Conservation (phyloP, 1,140 invertebrate species). For the Drosophila nikananu region DNA sequence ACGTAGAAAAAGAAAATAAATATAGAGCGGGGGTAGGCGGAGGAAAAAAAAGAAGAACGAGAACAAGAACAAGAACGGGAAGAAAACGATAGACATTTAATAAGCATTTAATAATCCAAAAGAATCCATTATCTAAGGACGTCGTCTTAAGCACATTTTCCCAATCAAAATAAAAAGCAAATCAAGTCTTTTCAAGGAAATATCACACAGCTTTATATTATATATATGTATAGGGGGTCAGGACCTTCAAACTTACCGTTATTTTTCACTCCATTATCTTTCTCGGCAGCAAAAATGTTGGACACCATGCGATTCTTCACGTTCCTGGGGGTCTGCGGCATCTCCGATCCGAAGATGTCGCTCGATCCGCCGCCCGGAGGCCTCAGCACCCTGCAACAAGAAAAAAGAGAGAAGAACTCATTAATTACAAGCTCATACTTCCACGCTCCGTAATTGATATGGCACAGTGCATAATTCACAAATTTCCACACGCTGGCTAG, state of each 20-base stretch:
- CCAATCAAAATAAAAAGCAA: slow-evolving; percentile 24
- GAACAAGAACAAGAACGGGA: slow-evolving; percentile 40
- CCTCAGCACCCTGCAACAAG: slow-evolving; percentile 86
- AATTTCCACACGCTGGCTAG: slow-evolving; percentile 53
- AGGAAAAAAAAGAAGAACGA: slow-evolving; percentile 35
- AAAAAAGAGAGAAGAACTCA: slow-evolving; percentile 23
- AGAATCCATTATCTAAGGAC: slow-evolving; percentile 21
- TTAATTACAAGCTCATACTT: slow-evolving; percentile 48
- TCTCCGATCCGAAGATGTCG: slow-evolving; percentile 86
- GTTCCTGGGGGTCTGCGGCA: slow-evolving; percentile 78
- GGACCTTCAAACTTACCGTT: slow-evolving; percentile 66
- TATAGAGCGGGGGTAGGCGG: slow-evolving; percentile 43
- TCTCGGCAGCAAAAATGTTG: slow-evolving; percentile 83
- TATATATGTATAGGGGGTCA: neutral
- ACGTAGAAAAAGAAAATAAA: slow-evolving; percentile 68
- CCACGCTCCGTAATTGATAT: slow-evolving; percentile 47
- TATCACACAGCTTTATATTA: slow-evolving; percentile 2
- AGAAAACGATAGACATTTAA: slow-evolving; percentile 52
- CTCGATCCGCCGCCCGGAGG: slow-evolving; percentile 87
- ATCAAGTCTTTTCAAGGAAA: slow-evolving; percentile 6
- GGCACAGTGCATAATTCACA: slow-evolving; percentile 53
- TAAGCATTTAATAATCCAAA: slow-evolving; percentile 27
- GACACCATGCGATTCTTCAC: slow-evolving; percentile 84
- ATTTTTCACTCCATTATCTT: slow-evolving; percentile 76
- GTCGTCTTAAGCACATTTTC: slow-evolving; percentile 11